These are phyloP conservation scores for Adelognathus sp. DNA, from an alignment of 2,888 invertebrate genomes.

Conservation along the genomic window DNA sequence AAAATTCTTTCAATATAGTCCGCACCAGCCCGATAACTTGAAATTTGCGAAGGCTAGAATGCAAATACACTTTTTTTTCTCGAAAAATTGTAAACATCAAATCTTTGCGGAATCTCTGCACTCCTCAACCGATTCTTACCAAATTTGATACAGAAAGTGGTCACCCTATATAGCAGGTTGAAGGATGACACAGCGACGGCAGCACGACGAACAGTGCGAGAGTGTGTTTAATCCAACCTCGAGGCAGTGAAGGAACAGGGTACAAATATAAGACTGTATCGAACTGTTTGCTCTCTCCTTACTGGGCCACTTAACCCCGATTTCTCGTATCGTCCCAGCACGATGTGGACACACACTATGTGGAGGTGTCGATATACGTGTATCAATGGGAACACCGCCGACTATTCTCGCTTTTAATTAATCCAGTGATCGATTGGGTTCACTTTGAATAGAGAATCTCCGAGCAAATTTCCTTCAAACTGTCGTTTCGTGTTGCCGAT, in stretches of 20 bases:
- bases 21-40: too few relatives aligned
- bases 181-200: not conserved
- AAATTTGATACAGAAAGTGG: not conserved
- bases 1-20: too few relatives aligned
- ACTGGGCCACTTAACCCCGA: slow-evolving; percentile 57
- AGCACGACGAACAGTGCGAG: not conserved
- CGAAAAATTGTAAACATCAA: too few relatives aligned
- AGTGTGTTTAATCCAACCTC: not conserved
- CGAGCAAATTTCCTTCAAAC: too few relatives aligned
- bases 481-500: too few relatives aligned
- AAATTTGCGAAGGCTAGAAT: too few relatives aligned
- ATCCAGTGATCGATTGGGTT: too few relatives aligned
- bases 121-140: too few relatives aligned
- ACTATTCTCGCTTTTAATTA: too few relatives aligned
- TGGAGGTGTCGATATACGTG: not conserved
- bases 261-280: slow-evolving; percentile 44
- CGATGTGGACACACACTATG: not conserved
- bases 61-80: too few relatives aligned
- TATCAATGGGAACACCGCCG: not conserved
- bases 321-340: slow-evolving; percentile 17
- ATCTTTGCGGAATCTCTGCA: too few relatives aligned
- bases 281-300: slow-evolving; percentile 55
- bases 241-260: not conserved
- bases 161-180: not conserved
- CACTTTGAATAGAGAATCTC: too few relatives aligned